Base-by-base conservation (phyloP, 2,888 invertebrate species). In the Phania funesta region DNA sequence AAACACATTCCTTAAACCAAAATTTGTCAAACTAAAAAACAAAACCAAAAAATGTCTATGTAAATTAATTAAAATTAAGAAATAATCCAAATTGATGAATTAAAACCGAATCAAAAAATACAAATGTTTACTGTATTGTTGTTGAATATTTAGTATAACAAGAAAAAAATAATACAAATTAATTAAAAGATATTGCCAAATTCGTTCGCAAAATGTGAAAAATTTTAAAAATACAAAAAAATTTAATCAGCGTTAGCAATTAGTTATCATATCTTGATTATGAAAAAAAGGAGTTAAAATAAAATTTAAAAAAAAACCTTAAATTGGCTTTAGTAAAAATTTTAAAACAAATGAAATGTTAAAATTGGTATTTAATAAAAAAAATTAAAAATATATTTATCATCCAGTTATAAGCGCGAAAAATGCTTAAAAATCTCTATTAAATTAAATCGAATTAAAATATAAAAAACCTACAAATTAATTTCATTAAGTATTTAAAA, bases 211-310 rank as follows among this genome's bases (percentile, higher is more conserved):
- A 32, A 41, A 56, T 9, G 22, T n/a, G 13, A 41, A 46, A 41
- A 73, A 35, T 32, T 4, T 13, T 16, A 60, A 29, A 22, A 48
- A 20, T n/a, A 20, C 18, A 76, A 65, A 80, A 38, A 65, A 48
- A 62, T 26, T 54, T 32, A 67, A 44, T 54, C 64, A 52, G 75
- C 71, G 20, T 73, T 76, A 83, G 76, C 83, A 83, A 83, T 83
- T 80, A 80, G 80, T 76, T 80, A 80, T 73, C 76, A 83, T 81
- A 83, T 80, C 81, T 80, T 50, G 26, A 78, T 75, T 75, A 73
- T 77, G 68, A 82, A 74, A 74, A 81, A 60, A 58, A 16, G 11
- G 18, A 8, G 70, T 20, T 41, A 24, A 35, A 46, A 70, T 29
- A 22, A 22, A 35, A 67, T 0, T 4, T n/a, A 38, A 56, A 64